Conservation (phyloP, 2,888 invertebrate genomes). For the Thymelicus sylvestris region DNA sequence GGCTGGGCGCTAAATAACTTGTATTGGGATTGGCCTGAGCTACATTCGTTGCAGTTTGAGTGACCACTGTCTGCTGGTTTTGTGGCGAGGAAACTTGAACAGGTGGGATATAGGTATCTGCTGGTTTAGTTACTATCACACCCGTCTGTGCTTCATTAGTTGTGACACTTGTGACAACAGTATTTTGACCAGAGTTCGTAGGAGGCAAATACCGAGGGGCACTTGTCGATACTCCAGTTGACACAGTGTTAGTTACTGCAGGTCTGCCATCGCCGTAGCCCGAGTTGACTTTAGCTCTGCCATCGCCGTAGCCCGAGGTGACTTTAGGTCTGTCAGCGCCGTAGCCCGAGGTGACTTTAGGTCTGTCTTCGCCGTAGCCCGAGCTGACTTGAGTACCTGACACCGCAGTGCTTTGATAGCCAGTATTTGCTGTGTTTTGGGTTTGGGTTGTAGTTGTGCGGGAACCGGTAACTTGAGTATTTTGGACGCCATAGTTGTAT, state of each 20-base stretch:
- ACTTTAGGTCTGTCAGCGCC: constrained; percentile 31
- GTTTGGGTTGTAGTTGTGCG: constrained; percentile 45
- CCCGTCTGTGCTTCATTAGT: constrained; percentile 40
- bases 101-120: constrained; percentile 56
- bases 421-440: constrained; percentile 34
- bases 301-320: constrained; percentile 45
- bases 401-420: constrained; percentile 29
- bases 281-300: constrained; percentile 25
- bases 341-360: constrained; percentile 41
- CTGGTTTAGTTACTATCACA: constrained; percentile 41
- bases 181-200: constrained; percentile 38
- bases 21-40: constrained; percentile 40
- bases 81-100: constrained; percentile 26
- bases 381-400: constrained; percentile 30
- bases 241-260: constrained; percentile 28
- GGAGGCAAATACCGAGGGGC: constrained; percentile 74
- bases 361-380: constrained; percentile 45
- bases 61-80: constrained; percentile 15
- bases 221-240: constrained; percentile 58
- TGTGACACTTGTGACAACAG: constrained; percentile 39
- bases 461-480: constrained; percentile 34
- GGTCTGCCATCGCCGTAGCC: constrained; percentile 36
- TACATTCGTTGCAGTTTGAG: constrained; percentile 20
- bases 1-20: constrained; percentile 49
- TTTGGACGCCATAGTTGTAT: constrained; percentile 44